phyloP scores from a whole-genome alignment of 1,140 invertebrate genomes.

The Nasonia giraulti region DNA sequence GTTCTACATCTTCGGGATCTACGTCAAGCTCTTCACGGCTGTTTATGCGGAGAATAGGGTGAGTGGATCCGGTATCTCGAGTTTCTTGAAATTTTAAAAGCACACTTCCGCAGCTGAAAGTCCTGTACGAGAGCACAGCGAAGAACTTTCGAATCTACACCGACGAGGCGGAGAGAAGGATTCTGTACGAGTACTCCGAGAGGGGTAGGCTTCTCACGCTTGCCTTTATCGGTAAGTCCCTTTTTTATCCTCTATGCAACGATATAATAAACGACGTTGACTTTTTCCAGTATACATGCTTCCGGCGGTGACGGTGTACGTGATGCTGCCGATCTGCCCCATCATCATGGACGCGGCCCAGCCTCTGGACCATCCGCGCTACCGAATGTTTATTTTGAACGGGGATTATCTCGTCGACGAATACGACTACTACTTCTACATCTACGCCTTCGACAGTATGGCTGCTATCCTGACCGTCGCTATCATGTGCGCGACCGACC shows the following conservation, averaged over 20 bases:
- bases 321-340: not conserved
- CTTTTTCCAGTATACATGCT: not conserved
- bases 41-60: not conserved
- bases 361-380: not conserved
- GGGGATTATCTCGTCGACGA: constrained; percentile 3
- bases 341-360: not conserved
- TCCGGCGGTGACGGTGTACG: not conserved
- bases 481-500: not conserved
- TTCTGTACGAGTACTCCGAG: not conserved
- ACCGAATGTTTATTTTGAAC: not conserved
- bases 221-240: not conserved
- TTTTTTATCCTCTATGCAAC: too few relatives aligned
- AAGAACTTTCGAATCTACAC: not conserved
- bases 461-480: not conserved
- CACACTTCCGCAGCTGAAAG: not conserved
- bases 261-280: too few relatives aligned
- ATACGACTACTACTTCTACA: not conserved
- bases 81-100: too few relatives aligned
- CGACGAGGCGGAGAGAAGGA: not conserved
- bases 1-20: not conserved
- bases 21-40: not conserved
- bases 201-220: not conserved
- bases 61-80: not conserved
- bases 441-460: not conserved
- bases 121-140: not conserved